A percentile compares a stretch with the other conserved stretches of the same genome.
Evolutionary conservation across 2,113 vertebrate genomes (phyloP).

Genomic region (Chloropsis cyanopogon): DNA sequence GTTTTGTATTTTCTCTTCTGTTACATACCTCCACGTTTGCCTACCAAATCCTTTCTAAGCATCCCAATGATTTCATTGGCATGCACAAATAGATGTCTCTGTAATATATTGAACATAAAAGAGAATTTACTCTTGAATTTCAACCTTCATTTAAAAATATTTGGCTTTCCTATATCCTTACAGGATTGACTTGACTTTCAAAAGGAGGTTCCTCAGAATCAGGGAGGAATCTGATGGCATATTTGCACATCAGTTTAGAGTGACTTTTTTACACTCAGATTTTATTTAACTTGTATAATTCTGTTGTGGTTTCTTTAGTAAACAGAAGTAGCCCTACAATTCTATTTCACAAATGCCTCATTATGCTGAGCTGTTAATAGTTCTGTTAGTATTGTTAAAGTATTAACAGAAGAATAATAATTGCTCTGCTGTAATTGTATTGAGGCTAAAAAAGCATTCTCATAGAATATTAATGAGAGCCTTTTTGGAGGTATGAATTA

Average conservation of each 20-base stretch:
- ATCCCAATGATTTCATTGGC: not conserved
- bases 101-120: not conserved
- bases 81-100: not conserved
- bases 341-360: not conserved
- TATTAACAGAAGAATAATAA: slow-evolving; percentile 36
- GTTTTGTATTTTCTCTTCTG: not conserved
- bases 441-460: not conserved
- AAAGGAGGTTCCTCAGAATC: not conserved
- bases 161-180: not conserved
- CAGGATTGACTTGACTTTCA: not conserved
- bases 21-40: not conserved
- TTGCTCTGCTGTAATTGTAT: slow-evolving; percentile 2
- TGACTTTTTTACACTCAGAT: not conserved
- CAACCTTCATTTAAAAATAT: not conserved
- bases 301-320: slow-evolving; percentile 8
- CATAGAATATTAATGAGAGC: slow-evolving; percentile 43
- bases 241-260: not conserved
- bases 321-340: not conserved
- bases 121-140: not conserved
- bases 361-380: slow-evolving; percentile 21
- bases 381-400: slow-evolving; percentile 26
- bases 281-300: not conserved
- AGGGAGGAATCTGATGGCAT: not conserved
- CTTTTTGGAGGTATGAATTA: slow-evolving; percentile 4
- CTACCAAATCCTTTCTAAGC: not conserved